A percentile compares a stretch with the other conserved stretches of the same genome.
These are phyloP conservation scores for Enteromius thamalakanensis DNA, from an alignment of 2,797 vertebrate genomes.

Conservation along the genomic window DNA sequence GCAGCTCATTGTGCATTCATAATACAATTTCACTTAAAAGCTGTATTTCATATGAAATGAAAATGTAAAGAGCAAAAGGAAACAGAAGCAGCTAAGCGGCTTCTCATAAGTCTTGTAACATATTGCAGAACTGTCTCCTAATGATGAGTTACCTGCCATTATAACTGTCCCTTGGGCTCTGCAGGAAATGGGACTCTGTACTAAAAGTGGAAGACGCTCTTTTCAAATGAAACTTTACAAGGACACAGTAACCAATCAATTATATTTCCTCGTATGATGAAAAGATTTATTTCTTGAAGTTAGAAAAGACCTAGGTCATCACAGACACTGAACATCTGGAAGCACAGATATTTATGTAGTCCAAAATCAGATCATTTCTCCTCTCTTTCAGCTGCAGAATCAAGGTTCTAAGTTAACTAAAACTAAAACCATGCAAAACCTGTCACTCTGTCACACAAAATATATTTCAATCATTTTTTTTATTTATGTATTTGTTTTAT, in stretches of 20 bases:
- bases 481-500: too few relatives aligned
- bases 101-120: constrained; percentile 9
- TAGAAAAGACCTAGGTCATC: constrained; percentile 6
- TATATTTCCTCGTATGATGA: constrained; percentile 12
- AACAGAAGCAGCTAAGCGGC: neutral
- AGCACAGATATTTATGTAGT: neutral
- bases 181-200: constrained; percentile 29
- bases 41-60: neutral
- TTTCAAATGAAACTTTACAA: constrained; percentile 42
- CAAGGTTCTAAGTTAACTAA: neutral
- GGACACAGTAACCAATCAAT: constrained; percentile 34
- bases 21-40: neutral
- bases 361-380: neutral
- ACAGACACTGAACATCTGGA: constrained; percentile 22
- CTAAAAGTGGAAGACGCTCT: constrained; percentile 32
- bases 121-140: constrained; percentile 32
- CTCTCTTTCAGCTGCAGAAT: neutral
- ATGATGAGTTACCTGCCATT: constrained; percentile 36
- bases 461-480: too few relatives aligned
- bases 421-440: neutral
- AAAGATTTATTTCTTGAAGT: constrained; percentile 26
- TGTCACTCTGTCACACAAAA: neutral
- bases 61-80: neutral
- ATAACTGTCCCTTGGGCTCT: constrained; percentile 42
- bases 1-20: neutral